Evolutionary conservation across 1,140 invertebrate genomes (phyloP).

Genomic region (Latrodectus geometricus): DNA sequence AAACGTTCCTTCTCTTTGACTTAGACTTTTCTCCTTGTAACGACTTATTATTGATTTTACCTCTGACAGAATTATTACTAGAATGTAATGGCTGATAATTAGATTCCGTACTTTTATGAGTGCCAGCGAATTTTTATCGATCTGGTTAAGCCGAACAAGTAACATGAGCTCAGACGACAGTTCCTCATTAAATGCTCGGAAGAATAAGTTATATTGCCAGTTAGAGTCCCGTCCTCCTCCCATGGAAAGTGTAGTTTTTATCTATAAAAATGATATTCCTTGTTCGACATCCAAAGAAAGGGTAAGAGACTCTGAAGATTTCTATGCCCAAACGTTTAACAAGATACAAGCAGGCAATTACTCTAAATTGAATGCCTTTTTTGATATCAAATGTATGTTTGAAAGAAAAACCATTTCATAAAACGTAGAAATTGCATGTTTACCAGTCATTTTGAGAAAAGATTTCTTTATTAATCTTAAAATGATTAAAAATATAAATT

Average conservation of each 20-base stretch:
- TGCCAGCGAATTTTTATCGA: slow-evolving; percentile 45
- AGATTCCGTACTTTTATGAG: slow-evolving; percentile 52
- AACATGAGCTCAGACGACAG: slow-evolving; percentile 9
- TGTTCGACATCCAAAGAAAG: background rate
- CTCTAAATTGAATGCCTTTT: too few species aligned
- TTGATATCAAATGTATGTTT: too few species aligned
- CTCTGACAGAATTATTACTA: slow-evolving; percentile 50
- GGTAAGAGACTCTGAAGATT: too few species aligned
- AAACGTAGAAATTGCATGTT: too few species aligned
- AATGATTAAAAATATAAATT: too few species aligned
- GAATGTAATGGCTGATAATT: slow-evolving; percentile 56
- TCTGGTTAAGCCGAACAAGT: background rate
- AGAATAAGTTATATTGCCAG: slow-evolving; percentile 37
- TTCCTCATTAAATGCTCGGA: slow-evolving; percentile 29
- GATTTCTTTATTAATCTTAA: too few species aligned
- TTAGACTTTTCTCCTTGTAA: slow-evolving; percentile 8
- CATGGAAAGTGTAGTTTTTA: slow-evolving; percentile 19
- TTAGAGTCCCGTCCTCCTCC: slow-evolving; percentile 10
- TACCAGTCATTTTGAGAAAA: too few species aligned
- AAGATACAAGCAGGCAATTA: too few species aligned
- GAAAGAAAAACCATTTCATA: too few species aligned
- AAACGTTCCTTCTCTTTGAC: slow-evolving; percentile 5
- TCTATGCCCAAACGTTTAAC: too few species aligned
- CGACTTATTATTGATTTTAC: slow-evolving; percentile 60
- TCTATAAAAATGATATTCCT: slow-evolving; percentile 16